These are phyloP conservation scores for Drosophila bocqueti DNA, from an alignment of 1,140 invertebrate genomes.

Conservation along the genomic window DNA sequence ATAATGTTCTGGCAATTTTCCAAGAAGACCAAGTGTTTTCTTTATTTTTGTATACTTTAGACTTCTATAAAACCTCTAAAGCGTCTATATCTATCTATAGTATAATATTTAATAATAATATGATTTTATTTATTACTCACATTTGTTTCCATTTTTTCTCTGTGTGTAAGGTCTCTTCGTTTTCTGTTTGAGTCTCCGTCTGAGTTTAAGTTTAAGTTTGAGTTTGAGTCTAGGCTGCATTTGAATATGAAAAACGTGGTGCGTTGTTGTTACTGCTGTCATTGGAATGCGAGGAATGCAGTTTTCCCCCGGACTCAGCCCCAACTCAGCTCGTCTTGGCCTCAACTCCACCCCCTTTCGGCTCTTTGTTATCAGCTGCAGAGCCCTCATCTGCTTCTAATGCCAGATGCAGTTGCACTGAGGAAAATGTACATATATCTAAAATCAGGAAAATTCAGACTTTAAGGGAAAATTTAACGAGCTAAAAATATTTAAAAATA, in stretches of 20 bases:
- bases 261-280: slow-evolving; percentile 47
- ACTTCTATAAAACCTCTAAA: too few species aligned
- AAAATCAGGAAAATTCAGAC: too few species aligned
- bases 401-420: slow-evolving; percentile 26
- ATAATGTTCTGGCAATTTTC: too few species aligned
- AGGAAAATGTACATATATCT: too few species aligned
- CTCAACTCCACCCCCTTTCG: slow-evolving; percentile 21
- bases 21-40: too few species aligned
- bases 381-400: slow-evolving; percentile 35
- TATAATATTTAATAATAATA: too few species aligned
- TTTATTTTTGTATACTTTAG: too few species aligned
- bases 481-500: neutral
- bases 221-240: slow-evolving; percentile 63
- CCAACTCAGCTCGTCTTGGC: slow-evolving; percentile 3
- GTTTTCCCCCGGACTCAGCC: slow-evolving; percentile 26
- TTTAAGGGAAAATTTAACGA: too few species aligned
- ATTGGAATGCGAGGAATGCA: slow-evolving; percentile 74
- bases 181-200: slow-evolving; percentile 35
- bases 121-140: too few species aligned
- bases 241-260: slow-evolving; percentile 76
- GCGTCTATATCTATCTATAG: too few species aligned
- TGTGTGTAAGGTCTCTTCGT: slow-evolving; percentile 3
- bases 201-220: slow-evolving; percentile 30
- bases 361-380: slow-evolving; percentile 64
- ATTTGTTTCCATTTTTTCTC: neutral